phyloP scores from a whole-genome alignment of 2,113 vertebrate genomes.

The Eolophus roseicapilla region DNA sequence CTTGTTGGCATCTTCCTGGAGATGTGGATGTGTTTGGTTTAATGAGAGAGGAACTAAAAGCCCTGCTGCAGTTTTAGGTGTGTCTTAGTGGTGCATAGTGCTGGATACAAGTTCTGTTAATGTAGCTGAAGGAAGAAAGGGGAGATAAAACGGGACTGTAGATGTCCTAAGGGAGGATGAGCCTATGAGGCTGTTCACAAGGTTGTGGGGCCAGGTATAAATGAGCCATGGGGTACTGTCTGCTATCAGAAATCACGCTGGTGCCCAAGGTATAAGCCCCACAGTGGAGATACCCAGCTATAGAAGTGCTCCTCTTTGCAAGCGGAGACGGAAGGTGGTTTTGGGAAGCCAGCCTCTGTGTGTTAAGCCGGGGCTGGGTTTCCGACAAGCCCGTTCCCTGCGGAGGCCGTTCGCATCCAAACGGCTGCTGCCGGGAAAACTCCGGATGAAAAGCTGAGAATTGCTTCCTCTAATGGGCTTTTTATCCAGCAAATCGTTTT shows the following conservation, averaged over 20 bases:
- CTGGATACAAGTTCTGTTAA: background rate
- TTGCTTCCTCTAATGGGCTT: background rate
- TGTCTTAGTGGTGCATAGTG: background rate
- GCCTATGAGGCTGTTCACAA: background rate
- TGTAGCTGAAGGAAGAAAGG: background rate
- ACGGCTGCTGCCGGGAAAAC: background rate
- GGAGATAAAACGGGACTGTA: background rate
- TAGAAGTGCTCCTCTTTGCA: background rate
- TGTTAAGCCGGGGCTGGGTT: background rate
- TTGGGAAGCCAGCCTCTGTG: background rate
- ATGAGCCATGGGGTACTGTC: background rate
- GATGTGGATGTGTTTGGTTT: background rate
- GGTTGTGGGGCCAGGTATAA: background rate
- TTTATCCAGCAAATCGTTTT: conserved; percentile 6
- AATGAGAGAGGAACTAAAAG: background rate
- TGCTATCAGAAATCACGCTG: background rate
- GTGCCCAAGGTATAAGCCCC: background rate
- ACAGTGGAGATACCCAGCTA: background rate
- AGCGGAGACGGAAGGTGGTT: background rate
- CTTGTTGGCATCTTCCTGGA: rapidly evolving
- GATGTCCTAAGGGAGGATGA: background rate
- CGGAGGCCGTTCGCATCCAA: background rate
- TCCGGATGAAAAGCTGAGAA: background rate
- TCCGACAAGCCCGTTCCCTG: rapidly evolving
- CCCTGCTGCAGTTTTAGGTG: background rate